Conservation (phyloP, 2,797 vertebrate genomes). For the Diplodus sargus region DNA sequence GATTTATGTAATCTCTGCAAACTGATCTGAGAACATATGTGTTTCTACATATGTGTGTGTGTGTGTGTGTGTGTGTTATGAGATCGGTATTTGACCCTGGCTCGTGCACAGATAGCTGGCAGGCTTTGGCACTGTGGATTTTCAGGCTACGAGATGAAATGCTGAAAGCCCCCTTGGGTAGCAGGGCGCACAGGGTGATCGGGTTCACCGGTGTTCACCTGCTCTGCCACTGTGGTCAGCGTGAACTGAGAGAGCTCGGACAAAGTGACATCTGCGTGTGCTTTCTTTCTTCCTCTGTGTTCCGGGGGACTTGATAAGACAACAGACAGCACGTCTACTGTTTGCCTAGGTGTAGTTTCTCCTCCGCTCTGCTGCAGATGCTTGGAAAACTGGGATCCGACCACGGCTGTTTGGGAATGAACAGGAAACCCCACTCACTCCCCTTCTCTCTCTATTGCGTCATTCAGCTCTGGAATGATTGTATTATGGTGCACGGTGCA, state of each 20-base stretch:
- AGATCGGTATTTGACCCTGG: slow-evolving; percentile 34
- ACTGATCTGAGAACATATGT: slow-evolving; percentile 26
- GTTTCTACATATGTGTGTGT: not conserved
- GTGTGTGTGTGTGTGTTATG: slow-evolving; percentile 17
- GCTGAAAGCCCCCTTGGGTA: slow-evolving; percentile 68
- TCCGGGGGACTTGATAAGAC: slow-evolving; percentile 36
- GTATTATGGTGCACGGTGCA: slow-evolving; percentile 59
- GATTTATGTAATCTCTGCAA: slow-evolving; percentile 69
- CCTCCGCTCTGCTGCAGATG: slow-evolving; percentile 50
- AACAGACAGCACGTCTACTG: slow-evolving; percentile 55
- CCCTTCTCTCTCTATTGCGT: slow-evolving; percentile 59
- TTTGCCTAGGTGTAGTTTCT: slow-evolving; percentile 62
- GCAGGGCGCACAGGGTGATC: slow-evolving; percentile 76
- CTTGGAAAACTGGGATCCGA: slow-evolving; percentile 63
- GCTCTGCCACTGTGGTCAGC: slow-evolving; percentile 22
- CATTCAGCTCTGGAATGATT: slow-evolving; percentile 66
- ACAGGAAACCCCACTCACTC: slow-evolving; percentile 66
- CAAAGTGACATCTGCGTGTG: slow-evolving; percentile 1
- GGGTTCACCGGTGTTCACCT: slow-evolving; percentile 61
- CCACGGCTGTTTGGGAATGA: slow-evolving; percentile 63
- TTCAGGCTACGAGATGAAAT: slow-evolving; percentile 48
- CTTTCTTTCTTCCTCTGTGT: slow-evolving; percentile 21
- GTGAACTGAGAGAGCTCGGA: slow-evolving; percentile 26
- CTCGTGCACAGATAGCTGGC: slow-evolving; percentile 61
- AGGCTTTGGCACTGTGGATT: slow-evolving; percentile 50